phyloP scores from a whole-genome alignment of 2,888 invertebrate genomes.

The Graphium colonna region DNA sequence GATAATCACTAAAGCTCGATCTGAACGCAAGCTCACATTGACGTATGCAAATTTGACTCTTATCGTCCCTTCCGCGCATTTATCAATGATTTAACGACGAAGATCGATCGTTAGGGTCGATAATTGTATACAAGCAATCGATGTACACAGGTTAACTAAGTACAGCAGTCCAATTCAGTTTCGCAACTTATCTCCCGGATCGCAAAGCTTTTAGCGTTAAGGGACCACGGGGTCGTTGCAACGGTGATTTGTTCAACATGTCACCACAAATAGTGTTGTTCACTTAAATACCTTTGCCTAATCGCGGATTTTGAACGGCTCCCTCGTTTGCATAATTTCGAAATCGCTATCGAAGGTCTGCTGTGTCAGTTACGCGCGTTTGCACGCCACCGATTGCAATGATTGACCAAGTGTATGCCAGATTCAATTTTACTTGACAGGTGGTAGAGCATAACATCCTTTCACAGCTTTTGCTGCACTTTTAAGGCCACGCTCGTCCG shows the following conservation, averaged over 20 bases:
- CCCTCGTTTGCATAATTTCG: neutral
- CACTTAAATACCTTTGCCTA: constrained; percentile 5
- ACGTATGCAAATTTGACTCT: constrained; percentile 3
- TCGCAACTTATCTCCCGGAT: constrained; percentile 14
- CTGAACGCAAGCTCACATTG: neutral
- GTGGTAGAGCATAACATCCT: no score
- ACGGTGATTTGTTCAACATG: constrained; percentile 13
- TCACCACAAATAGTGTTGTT: neutral
- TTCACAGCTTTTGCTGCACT: no score
- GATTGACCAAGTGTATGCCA: no score
- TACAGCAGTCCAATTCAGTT: constrained; percentile 7
- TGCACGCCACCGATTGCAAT: neutral
- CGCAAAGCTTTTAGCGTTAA: constrained; percentile 19
- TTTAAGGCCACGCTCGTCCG: no score
- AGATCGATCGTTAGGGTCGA: neutral
- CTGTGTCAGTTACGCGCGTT: neutral
- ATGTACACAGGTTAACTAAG: neutral
- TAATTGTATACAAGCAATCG: constrained; percentile 8
- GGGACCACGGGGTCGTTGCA: constrained; percentile 6
- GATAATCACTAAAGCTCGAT: neutral
- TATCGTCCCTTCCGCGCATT: neutral
- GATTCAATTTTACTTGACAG: no score
- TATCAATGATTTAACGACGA: neutral
- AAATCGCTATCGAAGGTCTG: neutral
- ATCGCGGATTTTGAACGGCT: constrained; percentile 2